A percentile compares a stretch with the other conserved stretches of the same genome.
phyloP scores from a whole-genome alignment of 2,888 invertebrate genomes.

The Capitulum mitella region DNA sequence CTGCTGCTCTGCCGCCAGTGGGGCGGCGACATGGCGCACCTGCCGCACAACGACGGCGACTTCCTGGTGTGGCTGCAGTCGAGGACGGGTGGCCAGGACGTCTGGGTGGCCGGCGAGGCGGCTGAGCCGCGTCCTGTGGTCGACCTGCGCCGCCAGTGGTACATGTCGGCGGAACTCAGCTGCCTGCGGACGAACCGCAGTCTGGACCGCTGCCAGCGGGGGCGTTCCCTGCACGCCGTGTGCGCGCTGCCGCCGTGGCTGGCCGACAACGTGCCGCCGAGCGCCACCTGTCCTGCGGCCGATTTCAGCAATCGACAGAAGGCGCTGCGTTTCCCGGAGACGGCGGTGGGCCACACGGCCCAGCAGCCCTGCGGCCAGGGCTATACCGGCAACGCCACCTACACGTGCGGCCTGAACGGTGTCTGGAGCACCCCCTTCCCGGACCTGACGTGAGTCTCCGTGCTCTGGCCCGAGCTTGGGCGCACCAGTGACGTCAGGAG shows the following conservation, averaged over 20 bases:
- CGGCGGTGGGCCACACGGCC: not conserved
- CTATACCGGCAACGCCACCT: slow-evolving; percentile 25
- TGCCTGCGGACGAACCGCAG: not conserved
- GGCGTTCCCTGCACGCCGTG: not conserved
- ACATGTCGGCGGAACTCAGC: not conserved
- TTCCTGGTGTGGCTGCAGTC: not conserved
- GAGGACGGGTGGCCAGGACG: not conserved
- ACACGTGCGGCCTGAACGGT: slow-evolving; percentile 24
- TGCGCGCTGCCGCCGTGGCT: slow-evolving; percentile 14
- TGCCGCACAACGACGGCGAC: not conserved
- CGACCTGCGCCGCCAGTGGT: not conserved
- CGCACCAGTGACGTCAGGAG: not conserved
- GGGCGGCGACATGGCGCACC: not conserved
- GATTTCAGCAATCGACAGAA: not conserved
- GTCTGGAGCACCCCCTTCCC: slow-evolving; percentile 20
- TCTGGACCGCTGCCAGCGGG: not conserved
- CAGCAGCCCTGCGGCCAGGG: slow-evolving; percentile 18
- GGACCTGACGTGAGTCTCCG: not conserved
- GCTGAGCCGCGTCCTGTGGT: not conserved
- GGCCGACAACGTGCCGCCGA: not conserved
- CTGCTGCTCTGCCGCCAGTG: not conserved
- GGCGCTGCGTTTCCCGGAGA: not conserved
- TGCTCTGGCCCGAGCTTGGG: no score
- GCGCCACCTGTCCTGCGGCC: not conserved
- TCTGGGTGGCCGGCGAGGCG: not conserved